Evolutionary conservation across 2,113 vertebrate species (phyloP).

Genomic region (Menura novaehollandiae): DNA sequence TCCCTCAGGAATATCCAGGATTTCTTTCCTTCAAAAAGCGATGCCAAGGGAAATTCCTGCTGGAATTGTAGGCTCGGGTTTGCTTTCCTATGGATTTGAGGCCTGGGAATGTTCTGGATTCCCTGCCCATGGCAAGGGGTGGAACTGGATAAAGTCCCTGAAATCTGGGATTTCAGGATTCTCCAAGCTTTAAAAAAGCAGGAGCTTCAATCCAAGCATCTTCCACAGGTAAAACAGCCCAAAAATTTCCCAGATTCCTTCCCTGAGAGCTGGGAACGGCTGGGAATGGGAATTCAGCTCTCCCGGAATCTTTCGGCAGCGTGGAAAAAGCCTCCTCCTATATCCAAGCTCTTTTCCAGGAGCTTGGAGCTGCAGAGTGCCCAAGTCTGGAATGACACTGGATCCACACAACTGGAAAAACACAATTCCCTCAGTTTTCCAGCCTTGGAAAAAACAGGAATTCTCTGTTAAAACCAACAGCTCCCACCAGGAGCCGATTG

Average conservation of each 20-base stretch:
- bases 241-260: background rate
- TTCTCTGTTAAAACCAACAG: background rate
- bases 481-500: no score
- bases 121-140: background rate
- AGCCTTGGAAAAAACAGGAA: background rate
- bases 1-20: background rate
- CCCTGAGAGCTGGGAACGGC: background rate
- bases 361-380: no score
- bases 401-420: rapidly evolving
- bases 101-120: background rate
- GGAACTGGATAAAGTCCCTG: background rate
- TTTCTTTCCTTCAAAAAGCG: background rate
- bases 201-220: background rate
- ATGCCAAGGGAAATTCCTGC: background rate
- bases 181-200: background rate
- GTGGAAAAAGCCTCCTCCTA: background rate
- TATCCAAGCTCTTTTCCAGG: background rate
- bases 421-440: background rate
- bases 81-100: background rate
- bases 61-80: background rate
- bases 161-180: rapidly evolving
- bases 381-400: rapidly evolving
- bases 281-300: no score
- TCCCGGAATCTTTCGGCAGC: background rate
- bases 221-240: no score